Conservation (phyloP, 2,888 invertebrate species). For the Caenorhabditis sp. region DNA sequence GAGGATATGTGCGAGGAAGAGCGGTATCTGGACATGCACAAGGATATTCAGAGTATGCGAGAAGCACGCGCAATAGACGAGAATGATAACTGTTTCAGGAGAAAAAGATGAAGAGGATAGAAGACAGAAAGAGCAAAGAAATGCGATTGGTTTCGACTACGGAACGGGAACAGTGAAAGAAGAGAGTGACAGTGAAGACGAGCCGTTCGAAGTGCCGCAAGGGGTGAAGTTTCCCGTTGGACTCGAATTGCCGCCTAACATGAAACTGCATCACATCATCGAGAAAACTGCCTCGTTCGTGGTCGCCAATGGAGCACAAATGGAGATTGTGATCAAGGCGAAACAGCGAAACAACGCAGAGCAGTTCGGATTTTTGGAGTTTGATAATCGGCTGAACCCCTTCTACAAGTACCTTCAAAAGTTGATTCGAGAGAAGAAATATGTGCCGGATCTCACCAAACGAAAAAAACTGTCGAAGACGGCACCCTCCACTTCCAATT, state of each 20-base stretch:
- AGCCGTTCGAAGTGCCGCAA: conserved; percentile 86
- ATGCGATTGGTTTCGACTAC: conserved; percentile 42
- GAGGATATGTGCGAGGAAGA: conserved; percentile 96
- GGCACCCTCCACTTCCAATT: neutral
- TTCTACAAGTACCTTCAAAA: conserved; percentile 87
- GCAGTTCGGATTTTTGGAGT: conserved; percentile 92
- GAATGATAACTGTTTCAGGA: conserved; percentile 22
- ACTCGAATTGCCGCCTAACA: conserved; percentile 81
- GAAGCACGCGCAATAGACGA: neutral
- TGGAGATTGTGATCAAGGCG: conserved; percentile 98
- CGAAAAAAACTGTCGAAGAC: conserved; percentile 44
- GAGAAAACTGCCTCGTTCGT: conserved; percentile 87
- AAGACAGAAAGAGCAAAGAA: neutral
- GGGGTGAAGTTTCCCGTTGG: conserved; percentile 87
- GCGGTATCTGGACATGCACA: conserved; percentile 90
- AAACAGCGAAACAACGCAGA: conserved; percentile 85
- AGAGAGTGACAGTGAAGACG: conserved; percentile 79
- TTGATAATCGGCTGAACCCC: conserved; percentile 88
- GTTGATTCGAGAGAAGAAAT: conserved; percentile 80
- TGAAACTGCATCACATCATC: conserved; percentile 84
- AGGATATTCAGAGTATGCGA: conserved; percentile 85
- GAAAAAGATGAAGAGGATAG: conserved; percentile 45
- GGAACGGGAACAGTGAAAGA: conserved; percentile 28
- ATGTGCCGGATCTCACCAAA: conserved; percentile 72
- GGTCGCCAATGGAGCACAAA: conserved; percentile 86